Conservation (phyloP, 2,113 vertebrate genomes). For the Oryzias javanicus region DNA sequence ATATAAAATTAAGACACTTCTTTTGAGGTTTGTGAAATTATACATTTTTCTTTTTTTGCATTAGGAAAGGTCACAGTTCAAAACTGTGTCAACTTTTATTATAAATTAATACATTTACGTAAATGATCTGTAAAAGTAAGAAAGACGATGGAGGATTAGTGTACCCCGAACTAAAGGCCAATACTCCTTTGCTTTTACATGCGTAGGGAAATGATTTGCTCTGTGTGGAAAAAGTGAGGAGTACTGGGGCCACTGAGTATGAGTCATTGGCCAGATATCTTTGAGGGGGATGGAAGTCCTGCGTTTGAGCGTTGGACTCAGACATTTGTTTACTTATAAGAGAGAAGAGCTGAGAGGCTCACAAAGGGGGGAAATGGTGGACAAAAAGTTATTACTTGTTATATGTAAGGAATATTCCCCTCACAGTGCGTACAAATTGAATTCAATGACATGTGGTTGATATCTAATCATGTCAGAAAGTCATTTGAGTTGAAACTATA, state of each 20-base stretch:
- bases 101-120: neutral
- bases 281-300: constrained; percentile 69
- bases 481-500: no score
- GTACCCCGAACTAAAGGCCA: constrained; percentile 38
- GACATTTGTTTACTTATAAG: constrained; percentile 78
- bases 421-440: neutral
- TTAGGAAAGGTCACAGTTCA: neutral
- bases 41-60: no score
- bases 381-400: constrained; percentile 15
- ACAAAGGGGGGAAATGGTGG: constrained; percentile 52
- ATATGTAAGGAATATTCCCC: neutral
- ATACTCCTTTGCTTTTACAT: constrained; percentile 64
- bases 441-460: neutral
- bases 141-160: constrained; percentile 28
- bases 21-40: no score
- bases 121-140: constrained; percentile 20
- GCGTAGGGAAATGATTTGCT: constrained; percentile 70
- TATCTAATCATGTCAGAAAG: no score
- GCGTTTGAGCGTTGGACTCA: constrained; percentile 57
- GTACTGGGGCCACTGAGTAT: constrained; percentile 58
- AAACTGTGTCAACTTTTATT: constrained; percentile 7
- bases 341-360: constrained; percentile 67
- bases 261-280: constrained; percentile 78
- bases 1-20: no score
- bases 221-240: constrained; percentile 77